Evolutionary conservation across 2,113 vertebrate species (phyloP).

Genomic region (Acrocephalus kingi): DNA sequence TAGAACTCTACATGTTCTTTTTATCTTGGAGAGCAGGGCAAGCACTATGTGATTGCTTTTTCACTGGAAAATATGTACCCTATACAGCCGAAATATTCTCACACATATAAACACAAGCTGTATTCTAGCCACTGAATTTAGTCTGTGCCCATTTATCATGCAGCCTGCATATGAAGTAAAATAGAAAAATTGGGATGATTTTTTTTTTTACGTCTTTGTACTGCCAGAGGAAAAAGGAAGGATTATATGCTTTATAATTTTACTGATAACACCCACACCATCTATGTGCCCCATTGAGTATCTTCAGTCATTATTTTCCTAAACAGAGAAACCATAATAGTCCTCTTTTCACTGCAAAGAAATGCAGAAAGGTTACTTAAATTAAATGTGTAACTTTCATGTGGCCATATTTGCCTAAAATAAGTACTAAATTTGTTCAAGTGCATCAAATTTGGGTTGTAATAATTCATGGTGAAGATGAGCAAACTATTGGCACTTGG

Average conservation of each 20-base stretch:
- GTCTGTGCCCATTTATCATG: not conserved
- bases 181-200: not conserved
- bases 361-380: not conserved
- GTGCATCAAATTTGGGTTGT: not conserved
- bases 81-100: not conserved
- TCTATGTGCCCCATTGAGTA: accelerated
- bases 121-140: not conserved
- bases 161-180: not conserved
- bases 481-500: not conserved
- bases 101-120: not conserved
- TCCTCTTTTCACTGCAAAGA: not conserved
- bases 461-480: not conserved
- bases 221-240: not conserved
- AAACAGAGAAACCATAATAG: not conserved
- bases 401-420: not conserved
- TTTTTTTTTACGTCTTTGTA: not conserved
- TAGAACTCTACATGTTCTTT: not conserved
- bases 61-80: not conserved
- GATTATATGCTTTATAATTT: accelerated
- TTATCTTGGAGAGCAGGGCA: not conserved
- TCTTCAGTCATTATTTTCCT: not conserved
- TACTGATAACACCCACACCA: not conserved
- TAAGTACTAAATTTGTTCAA: not conserved
- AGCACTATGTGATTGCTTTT: not conserved
- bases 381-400: not conserved